These are phyloP conservation scores for Lordiphosa andalusiaca DNA, from an alignment of 2,888 invertebrate species.

Conservation along the genomic window DNA sequence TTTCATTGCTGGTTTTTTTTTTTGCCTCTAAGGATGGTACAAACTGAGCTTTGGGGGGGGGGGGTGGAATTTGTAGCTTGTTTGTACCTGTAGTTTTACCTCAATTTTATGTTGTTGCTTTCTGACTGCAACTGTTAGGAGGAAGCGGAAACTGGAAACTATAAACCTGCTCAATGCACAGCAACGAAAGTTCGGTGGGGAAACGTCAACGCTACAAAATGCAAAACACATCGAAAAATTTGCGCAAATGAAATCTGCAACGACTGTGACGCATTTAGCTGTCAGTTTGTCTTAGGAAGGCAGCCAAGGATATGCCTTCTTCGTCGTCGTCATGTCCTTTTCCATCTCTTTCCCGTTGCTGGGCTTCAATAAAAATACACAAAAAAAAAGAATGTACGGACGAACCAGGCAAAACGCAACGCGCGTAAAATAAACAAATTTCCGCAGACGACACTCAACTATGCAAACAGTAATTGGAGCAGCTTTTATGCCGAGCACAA, in stretches of 20 bases:
- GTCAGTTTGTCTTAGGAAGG: slow-evolving; percentile 65
- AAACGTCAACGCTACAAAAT: slow-evolving; percentile 59
- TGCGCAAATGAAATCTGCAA: slow-evolving; percentile 67
- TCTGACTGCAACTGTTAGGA: slow-evolving; percentile 1
- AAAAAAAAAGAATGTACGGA: slow-evolving; percentile 25
- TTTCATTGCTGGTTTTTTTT: too few species aligned
- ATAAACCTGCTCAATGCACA: slow-evolving; percentile 31
- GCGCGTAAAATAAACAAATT: slow-evolving; percentile 74
- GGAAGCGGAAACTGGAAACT: slow-evolving; percentile 20
- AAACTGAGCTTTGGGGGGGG: too few species aligned
- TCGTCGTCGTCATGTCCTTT: slow-evolving; percentile 26
- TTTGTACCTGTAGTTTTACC: not conserved
- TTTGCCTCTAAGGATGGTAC: too few species aligned
- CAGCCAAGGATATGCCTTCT: slow-evolving; percentile 31
- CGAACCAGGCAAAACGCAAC: slow-evolving; percentile 63
- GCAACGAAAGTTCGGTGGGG: slow-evolving; percentile 12
- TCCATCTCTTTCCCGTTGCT: slow-evolving; percentile 8
- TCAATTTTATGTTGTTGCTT: slow-evolving; percentile 26
- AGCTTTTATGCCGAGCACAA: slow-evolving; percentile 49
- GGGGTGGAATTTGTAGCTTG: too few species aligned
- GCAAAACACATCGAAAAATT: slow-evolving; percentile 71
- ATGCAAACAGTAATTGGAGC: slow-evolving; percentile 74
- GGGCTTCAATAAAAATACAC: slow-evolving; percentile 46
- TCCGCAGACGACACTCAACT: slow-evolving; percentile 73
- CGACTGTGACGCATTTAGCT: slow-evolving; percentile 66